Percentiles rank a stretch among this genome's conserved stretches.
Evolutionary conservation across 2,113 vertebrate genomes (phyloP).

Genomic region (Eidolon helvum): DNA sequence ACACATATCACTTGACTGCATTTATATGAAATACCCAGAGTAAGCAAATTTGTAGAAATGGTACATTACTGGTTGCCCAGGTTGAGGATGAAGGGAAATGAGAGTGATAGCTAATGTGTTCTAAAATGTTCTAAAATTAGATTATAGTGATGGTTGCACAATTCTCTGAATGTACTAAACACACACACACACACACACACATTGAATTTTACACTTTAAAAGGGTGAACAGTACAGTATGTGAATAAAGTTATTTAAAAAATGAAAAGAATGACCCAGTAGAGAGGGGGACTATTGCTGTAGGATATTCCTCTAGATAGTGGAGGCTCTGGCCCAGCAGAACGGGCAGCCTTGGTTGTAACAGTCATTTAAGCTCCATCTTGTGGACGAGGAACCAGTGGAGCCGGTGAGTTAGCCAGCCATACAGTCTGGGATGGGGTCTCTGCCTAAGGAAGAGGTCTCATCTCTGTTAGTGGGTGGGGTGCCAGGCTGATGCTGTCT

Average conservation of each 20-base stretch:
- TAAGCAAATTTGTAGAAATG: neutral
- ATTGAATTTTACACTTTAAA: neutral
- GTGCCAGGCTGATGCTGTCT: neutral
- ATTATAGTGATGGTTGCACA: neutral
- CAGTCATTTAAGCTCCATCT: neutral
- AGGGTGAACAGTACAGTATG: neutral
- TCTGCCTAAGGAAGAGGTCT: neutral
- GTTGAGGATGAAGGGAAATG: neutral
- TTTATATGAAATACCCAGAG: neutral
- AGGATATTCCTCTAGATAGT: neutral
- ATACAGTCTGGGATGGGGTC: neutral
- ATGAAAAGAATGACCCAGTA: neutral
- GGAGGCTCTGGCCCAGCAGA: neutral
- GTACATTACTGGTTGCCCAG: neutral
- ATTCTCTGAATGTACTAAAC: neutral
- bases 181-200: neutral
- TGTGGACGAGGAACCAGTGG: neutral
- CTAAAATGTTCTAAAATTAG: neutral
- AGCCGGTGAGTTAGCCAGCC: neutral
- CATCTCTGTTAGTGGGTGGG: neutral
- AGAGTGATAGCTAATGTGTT: neutral
- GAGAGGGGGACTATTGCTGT: neutral
- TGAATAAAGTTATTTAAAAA: neutral
- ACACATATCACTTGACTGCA: neutral
- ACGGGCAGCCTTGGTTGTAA: too few species aligned